Evolutionary conservation across 2,888 invertebrate genomes (phyloP).

Genomic region (Tiliacea aurago): DNA sequence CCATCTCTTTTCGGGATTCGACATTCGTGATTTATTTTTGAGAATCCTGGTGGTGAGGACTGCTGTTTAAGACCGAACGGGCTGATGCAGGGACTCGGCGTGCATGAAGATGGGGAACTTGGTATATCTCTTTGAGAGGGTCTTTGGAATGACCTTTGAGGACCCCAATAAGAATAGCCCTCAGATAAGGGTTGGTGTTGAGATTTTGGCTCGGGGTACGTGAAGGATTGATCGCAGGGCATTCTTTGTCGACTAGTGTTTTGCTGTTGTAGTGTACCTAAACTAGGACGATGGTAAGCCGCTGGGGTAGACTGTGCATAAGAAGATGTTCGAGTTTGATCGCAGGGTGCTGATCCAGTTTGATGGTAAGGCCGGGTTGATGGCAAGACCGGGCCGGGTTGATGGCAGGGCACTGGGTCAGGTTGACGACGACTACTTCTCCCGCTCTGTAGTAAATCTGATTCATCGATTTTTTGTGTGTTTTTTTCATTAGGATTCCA

Average conservation of each 20-base stretch:
- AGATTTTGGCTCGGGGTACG: neutral
- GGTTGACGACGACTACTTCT: neutral
- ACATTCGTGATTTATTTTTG: conserved; percentile 16
- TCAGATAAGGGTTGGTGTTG: conserved; percentile 17
- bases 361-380: conserved; percentile 1
- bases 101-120: neutral
- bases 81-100: conserved; percentile 38
- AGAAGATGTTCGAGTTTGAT: conserved; percentile 5
- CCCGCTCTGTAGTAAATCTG: neutral
- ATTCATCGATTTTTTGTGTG: neutral
- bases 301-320: neutral
- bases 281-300: conserved; percentile 15
- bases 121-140: conserved; percentile 18
- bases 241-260: conserved; percentile 8
- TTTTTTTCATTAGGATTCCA: conserved; percentile 69
- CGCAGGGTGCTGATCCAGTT: neutral
- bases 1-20: conserved; percentile 41
- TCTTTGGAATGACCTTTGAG: conserved; percentile 6
- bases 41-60: conserved; percentile 14
- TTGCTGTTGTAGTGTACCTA: conserved; percentile 13
- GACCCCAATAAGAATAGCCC: conserved; percentile 17
- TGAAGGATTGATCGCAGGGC: conserved; percentile 6
- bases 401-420: neutral
- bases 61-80: conserved; percentile 20
- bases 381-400: neutral